Conservation (phyloP, 2,797 vertebrate genomes). For the Phalloptychus januarius region DNA sequence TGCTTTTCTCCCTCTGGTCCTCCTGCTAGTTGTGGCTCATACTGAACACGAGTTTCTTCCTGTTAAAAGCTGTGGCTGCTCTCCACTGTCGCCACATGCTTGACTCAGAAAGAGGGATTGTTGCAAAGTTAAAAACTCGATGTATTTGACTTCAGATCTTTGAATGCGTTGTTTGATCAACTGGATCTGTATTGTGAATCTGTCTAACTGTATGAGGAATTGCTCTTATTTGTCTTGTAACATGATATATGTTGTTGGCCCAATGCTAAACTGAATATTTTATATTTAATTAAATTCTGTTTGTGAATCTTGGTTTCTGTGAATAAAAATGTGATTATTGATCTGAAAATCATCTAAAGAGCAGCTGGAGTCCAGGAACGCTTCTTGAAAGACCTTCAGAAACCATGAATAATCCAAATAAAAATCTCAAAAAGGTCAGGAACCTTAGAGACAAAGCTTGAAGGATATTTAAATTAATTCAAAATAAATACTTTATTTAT, state of each 20-base stretch:
- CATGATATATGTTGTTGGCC: neutral
- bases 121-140: neutral
- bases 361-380: neutral
- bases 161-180: too few species aligned
- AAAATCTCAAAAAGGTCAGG: neutral
- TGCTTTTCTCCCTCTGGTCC: neutral
- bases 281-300: neutral
- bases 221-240: neutral
- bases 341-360: neutral
- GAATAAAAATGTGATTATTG: neutral
- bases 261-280: neutral
- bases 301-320: neutral
- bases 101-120: neutral
- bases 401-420: neutral
- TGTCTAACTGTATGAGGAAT: neutral
- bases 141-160: too few species aligned
- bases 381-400: neutral
- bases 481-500: too few species aligned
- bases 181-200: neutral
- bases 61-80: neutral
- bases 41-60: neutral
- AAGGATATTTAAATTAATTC: neutral
- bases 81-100: neutral
- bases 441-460: neutral
- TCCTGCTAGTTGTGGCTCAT: neutral